A percentile compares a stretch with the other conserved stretches of the same genome.
Evolutionary conservation across 2,113 vertebrate species (phyloP).

Genomic region (Gymnorhina tibicen): DNA sequence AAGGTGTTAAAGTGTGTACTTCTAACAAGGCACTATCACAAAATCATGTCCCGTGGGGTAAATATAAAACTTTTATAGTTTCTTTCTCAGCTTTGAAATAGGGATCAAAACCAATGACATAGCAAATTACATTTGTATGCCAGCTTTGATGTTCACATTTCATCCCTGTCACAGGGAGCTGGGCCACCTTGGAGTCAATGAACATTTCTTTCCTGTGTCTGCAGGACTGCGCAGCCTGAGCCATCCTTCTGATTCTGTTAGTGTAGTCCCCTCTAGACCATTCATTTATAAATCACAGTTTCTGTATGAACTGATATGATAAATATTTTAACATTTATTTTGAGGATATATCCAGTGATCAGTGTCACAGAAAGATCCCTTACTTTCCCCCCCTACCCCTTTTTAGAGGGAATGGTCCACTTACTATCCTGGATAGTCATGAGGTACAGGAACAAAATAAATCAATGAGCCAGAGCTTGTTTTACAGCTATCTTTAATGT

Average conservation of each 20-base stretch:
- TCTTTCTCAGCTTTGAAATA: neutral
- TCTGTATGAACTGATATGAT: neutral
- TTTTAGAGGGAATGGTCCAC: neutral
- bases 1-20: neutral
- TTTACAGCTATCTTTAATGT: neutral
- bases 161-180: neutral
- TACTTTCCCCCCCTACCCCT: fast-evolving
- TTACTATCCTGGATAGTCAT: neutral
- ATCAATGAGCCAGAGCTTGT: neutral
- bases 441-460: neutral
- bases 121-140: neutral
- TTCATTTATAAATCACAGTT: neutral
- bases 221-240: neutral
- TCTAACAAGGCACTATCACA: neutral
- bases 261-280: neutral
- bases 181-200: neutral
- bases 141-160: neutral
- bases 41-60: neutral
- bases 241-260: neutral
- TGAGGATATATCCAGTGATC: neutral
- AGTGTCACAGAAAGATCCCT: neutral
- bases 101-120: neutral
- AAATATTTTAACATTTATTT: neutral
- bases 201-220: neutral
- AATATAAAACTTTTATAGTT: neutral